Evolutionary conservation across 1,140 invertebrate species (phyloP).

Genomic region (Homarus americanus): DNA sequence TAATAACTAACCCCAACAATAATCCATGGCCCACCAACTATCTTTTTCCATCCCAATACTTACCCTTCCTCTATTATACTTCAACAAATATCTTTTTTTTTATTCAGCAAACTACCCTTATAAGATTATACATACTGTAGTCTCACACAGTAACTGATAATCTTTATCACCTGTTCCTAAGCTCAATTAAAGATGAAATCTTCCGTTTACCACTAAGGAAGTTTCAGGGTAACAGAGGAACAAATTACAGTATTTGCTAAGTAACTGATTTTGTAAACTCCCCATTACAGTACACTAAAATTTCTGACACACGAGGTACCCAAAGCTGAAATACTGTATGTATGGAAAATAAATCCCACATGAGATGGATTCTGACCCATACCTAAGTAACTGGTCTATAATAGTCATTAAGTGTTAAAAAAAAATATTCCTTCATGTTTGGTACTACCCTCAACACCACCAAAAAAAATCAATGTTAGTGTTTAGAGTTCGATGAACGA

Average conservation of each 20-base stretch:
- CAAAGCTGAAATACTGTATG: no score
- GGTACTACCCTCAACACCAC: neutral
- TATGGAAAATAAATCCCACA: neutral
- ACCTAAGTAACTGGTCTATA: neutral
- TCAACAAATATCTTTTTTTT: neutral
- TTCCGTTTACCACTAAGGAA: no score
- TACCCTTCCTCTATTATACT: neutral
- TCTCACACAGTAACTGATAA: no score
- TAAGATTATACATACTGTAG: no score
- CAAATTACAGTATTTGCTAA: no score
- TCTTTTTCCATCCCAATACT: conserved; percentile 5
- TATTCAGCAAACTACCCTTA: neutral
- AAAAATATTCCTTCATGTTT: neutral
- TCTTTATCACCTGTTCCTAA: no score
- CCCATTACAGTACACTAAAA: no score
- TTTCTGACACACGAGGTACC: no score
- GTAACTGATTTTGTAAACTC: no score
- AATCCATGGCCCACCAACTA: neutral
- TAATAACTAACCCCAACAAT: conserved; percentile 6
- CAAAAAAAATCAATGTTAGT: conserved; percentile 11
- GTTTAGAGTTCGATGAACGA: neutral
- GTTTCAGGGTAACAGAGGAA: no score
- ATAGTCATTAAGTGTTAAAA: neutral
- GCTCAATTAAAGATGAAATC: no score
- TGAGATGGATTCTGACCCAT: neutral